Conservation (phyloP, 1,140 invertebrate genomes). For the Plodia interpunctella region DNA sequence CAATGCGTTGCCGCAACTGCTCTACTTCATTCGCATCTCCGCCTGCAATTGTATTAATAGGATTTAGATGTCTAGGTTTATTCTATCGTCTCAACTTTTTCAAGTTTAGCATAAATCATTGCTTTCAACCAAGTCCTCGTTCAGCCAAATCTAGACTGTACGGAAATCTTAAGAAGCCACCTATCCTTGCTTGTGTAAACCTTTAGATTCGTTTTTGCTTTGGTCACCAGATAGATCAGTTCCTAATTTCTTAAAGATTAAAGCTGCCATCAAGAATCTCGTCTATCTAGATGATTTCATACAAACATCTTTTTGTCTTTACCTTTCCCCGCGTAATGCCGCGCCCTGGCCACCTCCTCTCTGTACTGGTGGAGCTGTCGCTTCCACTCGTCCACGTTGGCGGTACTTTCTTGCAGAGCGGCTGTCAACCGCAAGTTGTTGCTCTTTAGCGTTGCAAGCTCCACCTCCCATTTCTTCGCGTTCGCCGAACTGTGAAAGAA, state of each 20-base stretch:
- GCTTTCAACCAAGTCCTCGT: conserved; percentile 74
- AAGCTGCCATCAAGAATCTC: no score
- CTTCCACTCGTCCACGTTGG: conserved; percentile 99
- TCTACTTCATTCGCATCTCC: conserved; percentile 78
- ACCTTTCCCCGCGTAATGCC: conserved; percentile 78
- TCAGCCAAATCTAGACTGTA: no score
- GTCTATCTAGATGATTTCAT: no score
- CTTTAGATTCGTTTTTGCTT: no score
- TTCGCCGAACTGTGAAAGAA: conserved; percentile 88
- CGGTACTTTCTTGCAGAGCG: conserved; percentile 97
- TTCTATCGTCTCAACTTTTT: no score
- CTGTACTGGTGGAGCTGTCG: conserved; percentile 96
- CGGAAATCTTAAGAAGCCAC: no score
- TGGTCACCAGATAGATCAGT: no score
- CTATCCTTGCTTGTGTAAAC: conserved; percentile 67
- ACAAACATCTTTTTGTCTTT: no score
- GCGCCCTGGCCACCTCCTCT: conserved; percentile 95
- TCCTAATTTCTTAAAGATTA: no score
- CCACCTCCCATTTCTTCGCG: conserved; percentile 99
- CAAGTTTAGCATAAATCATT: no score
- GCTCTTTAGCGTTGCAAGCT: conserved; percentile 96
- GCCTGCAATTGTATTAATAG: no score
- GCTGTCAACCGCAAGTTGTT: conserved; percentile 96
- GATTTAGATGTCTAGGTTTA: no score
- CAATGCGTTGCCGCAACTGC: conserved; percentile 84